Base-by-base conservation (phyloP, 2,113 vertebrate species). In the Forbesichthys agassizii region DNA sequence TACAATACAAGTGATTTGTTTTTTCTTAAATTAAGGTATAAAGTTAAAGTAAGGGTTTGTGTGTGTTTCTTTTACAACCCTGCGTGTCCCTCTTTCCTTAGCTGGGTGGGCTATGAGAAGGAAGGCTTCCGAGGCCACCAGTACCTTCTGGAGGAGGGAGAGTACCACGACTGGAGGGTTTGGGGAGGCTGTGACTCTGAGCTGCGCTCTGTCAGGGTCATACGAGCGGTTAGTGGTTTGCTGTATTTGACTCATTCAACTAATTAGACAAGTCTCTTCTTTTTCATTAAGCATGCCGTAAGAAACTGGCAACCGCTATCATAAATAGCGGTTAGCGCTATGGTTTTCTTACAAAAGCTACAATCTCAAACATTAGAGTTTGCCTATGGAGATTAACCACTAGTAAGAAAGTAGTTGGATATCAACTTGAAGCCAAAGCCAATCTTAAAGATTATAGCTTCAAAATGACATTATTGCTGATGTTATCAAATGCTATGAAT, bases 91-190 rank as follows among this genome's bases (percentile, higher is more conserved):
- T 75, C 57, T 61, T 14, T 33, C 48, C 65, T 13, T 69, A 99
- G 97, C 79, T 99, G 98, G 98, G 96, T 98, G 3, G 97, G 95
- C 75, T 98, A 95, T 0, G 94, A 97, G 88, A 99, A 98, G 84
- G 96, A 95, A 67, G 95, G 95, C 0, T 99, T 95, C 90, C 90
- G 95, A 0, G 98, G 98, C 8, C 92, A 96, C 88, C 98, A 99
- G 90, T 99, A 99, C 85, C 91, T 98, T 78, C 90, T 99, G 86
- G 98, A 99, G 81, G 98, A 99, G 85, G 98, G 97, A 0, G 92
- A 98, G n/a, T 99, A 96, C 63, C 89, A 88, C 0, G 94, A 98
- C 87, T 99, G 95, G 95, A 91, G 89, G 63, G 92, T 94, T 3
- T 99, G 98, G 98, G 95, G 96, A 0, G 96, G 96, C 84, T 91